These are phyloP conservation scores for Cybosia mesomella DNA, from an alignment of 2,888 invertebrate genomes.

Conservation along the genomic window DNA sequence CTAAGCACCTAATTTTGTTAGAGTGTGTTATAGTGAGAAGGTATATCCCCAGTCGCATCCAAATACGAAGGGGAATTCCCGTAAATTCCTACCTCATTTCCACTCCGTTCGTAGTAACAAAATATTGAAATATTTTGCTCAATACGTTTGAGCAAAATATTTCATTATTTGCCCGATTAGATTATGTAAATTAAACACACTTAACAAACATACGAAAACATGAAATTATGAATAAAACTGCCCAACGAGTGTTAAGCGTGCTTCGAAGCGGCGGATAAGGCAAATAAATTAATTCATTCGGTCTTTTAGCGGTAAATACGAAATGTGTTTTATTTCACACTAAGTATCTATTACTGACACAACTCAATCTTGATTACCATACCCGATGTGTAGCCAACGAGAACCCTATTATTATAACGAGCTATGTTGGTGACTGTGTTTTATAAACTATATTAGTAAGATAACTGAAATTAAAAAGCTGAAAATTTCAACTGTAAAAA, in stretches of 20 bases:
- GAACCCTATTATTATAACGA: not conserved
- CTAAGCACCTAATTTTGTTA: too few species aligned
- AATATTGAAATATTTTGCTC: slow-evolving; percentile 2
- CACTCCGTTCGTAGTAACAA: slow-evolving; percentile 1
- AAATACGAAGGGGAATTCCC: not conserved
- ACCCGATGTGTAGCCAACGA: not conserved
- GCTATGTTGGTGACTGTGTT: not conserved
- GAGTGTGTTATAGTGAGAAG: too few species aligned
- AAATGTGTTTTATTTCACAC: not conserved
- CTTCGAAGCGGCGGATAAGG: not conserved
- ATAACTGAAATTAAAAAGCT: too few species aligned
- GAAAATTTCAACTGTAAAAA: too few species aligned
- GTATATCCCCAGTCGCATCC: too few species aligned
- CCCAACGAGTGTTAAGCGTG: slow-evolving; percentile 3
- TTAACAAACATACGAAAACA: slow-evolving; percentile 4
- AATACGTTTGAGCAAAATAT: too few species aligned
- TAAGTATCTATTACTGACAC: not conserved
- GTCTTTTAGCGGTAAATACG: slow-evolving; percentile 5
- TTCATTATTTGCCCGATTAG: slow-evolving; percentile 1
- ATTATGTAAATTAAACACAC: slow-evolving; percentile 10
- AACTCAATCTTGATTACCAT: not conserved
- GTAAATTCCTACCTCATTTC: not conserved
- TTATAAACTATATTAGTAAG: not conserved
- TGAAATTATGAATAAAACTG: not conserved
- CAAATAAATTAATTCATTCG: not conserved